These are phyloP conservation scores for Sparus aurata DNA, from an alignment of 2,797 vertebrate species.

Conservation along the genomic window DNA sequence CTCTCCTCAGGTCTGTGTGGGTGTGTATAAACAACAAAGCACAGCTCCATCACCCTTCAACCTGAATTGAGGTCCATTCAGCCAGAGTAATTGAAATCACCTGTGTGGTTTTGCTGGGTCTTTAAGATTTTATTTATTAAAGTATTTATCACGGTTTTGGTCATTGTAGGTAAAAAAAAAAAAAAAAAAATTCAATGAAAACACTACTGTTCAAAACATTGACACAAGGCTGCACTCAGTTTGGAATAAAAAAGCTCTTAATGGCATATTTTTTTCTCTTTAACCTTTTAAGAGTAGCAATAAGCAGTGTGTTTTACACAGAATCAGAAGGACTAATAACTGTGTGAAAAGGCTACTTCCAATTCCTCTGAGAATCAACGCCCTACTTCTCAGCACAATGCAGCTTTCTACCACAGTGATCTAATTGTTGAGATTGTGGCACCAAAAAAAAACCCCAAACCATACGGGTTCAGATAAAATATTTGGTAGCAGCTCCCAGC, in stretches of 20 bases:
- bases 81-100: conserved; percentile 21
- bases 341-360: conserved; percentile 24
- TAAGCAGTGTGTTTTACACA: neutral
- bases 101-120: neutral
- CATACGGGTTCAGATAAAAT: conserved; percentile 7
- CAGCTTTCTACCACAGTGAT: conserved; percentile 2
- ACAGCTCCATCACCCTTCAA: neutral
- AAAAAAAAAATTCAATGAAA: neutral
- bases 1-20: neutral
- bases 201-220: neutral
- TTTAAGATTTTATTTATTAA: neutral
- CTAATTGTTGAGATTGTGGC: conserved; percentile 14
- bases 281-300: neutral
- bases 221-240: neutral
- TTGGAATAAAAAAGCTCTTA: neutral
- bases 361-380: conserved; percentile 15
- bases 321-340: conserved; percentile 2
- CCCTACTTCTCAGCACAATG: conserved; percentile 18
- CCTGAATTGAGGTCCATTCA: neutral
- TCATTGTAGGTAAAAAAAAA: conserved; percentile 4
- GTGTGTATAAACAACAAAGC: neutral
- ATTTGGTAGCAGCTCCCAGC: neutral
- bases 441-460: neutral
- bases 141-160: neutral
- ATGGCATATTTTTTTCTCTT: neutral